Evolutionary conservation across 2,797 vertebrate genomes (phyloP), one percentile per base, ranked within the genome.

Genomic region (Epinephelus awoara): DNA sequence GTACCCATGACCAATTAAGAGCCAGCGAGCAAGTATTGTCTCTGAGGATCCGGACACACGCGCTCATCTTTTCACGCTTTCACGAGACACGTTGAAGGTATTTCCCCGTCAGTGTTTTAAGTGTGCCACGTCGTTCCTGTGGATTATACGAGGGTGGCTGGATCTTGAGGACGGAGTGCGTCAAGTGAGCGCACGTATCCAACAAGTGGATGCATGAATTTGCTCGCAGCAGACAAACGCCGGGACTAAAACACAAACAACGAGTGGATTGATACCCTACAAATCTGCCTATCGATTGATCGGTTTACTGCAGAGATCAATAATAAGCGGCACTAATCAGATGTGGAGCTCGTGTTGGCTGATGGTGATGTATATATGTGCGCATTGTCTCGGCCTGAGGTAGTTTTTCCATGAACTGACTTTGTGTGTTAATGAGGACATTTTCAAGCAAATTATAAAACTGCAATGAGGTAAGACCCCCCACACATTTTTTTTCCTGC

Each of bases 141-240:
- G 91, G 91, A 89, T 80, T 72, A 56, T 40, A 9, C 17, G 70
- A 58, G 75, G 79, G 66, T 17, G 67, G 40, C 44, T 50, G 84
- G 73, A 77, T 54, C 72, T 27, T 8, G 57, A 73, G 82, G 62
- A 82, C 70, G 67, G 87, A 81, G 90, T 86, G 91, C 88, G 88
- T 91, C 80, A 78, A 86, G 80, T 47, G 85, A 87, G 90, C 88
- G 91, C 92, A 62, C 67, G 76, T 21, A 85, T 93, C 90, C 94
- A 94, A 94, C 94, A 94, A 93, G 94, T 94, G 94, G 89, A 88
- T 84, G 81, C 74, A 52, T 55, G 72, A 55, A 79, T 84, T 40
- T 19, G 44, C 69, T 70, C 47, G 11, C 68, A 47, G 55, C 77
- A 59, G 61, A 12, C 51, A 29, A 51, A 62, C 54, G 17, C 13